Base-by-base conservation (phyloP, 2,797 vertebrate species). In the Lacerta bilineata region DNA sequence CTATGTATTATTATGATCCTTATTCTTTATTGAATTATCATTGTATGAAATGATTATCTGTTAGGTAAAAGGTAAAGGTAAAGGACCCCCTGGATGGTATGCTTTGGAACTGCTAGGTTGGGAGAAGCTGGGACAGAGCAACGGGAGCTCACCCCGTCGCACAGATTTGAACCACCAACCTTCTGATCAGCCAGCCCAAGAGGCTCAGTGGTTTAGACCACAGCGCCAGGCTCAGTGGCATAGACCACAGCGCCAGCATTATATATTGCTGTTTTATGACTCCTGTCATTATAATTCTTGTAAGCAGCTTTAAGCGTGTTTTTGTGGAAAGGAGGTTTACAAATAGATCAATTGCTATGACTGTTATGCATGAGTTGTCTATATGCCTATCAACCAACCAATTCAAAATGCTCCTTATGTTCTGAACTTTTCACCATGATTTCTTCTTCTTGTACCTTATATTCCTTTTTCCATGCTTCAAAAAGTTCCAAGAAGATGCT, bases 381-480 rank as follows among this genome's bases (percentile, higher is more conserved):
- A 43, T 43, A 43, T 83, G 25, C 8, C 17, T n/a, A 71, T 6
- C 18, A 71, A n/a, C 25, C 13, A 29, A 71, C 4, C 18, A 20
- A 27, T 1, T 75, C n/a, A 43, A 80, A 81, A 41, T 68, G 25
- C 29, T 76, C 3, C 74, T 66, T n/a, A 80, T 76, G 33, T 36
- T 61, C 83, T 55, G n/a, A 87, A 87, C 10, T 0, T 88, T 88
- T n/a, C 0, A 11, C 68, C 61, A 89, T n/a, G 3, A 11, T 72
- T 25, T 66, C 5, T 27, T 90, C 79, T 27, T 66, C 72, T 18
- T 61, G 29, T 92, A 99, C 99, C 98, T 99, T 99, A 94, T 99
- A 99, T 95, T 99, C 99, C 87, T 99, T 99, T 96, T 99, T 99
- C 98, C 98, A 99, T 3, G 96, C 97, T 95, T 99, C 99, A 92